phyloP scores from a whole-genome alignment of 2,113 vertebrate species.

The Oncorhynchus nerka region DNA sequence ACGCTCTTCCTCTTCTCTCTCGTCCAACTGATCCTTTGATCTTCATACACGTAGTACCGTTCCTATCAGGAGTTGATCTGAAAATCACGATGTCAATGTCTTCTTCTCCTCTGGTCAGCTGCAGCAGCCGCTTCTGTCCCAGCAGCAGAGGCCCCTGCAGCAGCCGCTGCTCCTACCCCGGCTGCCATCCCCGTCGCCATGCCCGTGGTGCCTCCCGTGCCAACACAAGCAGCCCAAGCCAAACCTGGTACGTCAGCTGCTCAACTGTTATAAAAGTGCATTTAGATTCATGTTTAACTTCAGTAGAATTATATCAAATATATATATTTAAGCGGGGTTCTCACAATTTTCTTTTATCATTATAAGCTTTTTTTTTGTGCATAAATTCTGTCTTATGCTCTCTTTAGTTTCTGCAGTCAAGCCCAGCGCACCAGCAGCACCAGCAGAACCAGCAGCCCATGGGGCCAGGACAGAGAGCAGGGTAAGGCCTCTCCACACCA shows the following conservation, averaged over 20 bases:
- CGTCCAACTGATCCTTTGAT: too few species aligned
- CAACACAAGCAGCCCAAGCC: constrained; percentile 65
- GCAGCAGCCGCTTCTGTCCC: constrained; percentile 75
- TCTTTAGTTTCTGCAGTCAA: constrained; percentile 83
- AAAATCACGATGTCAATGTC: not conserved
- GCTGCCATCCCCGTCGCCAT: constrained; percentile 72
- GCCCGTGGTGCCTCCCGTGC: constrained; percentile 81
- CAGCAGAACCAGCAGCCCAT: constrained; percentile 60
- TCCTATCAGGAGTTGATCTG: too few species aligned
- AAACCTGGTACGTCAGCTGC: constrained; percentile 79
- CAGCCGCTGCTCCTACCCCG: constrained; percentile 58
- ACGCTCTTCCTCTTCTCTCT: constrained; percentile 10
- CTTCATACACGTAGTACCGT: too few species aligned
- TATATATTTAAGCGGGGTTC: too few species aligned
- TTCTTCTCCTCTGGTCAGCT: constrained; percentile 61
- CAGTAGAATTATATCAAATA: too few species aligned
- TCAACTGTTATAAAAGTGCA: not conserved
- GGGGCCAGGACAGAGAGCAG: constrained; percentile 86
- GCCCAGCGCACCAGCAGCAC: constrained; percentile 60
- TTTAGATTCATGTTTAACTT: too few species aligned
- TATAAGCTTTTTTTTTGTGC: too few species aligned
- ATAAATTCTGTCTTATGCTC: not conserved
- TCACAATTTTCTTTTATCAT: too few species aligned
- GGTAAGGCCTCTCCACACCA: constrained; percentile 70
- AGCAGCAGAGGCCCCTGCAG: constrained; percentile 75